Conservation (phyloP, 2,888 invertebrate species). For the Tachystola acroxantha region DNA sequence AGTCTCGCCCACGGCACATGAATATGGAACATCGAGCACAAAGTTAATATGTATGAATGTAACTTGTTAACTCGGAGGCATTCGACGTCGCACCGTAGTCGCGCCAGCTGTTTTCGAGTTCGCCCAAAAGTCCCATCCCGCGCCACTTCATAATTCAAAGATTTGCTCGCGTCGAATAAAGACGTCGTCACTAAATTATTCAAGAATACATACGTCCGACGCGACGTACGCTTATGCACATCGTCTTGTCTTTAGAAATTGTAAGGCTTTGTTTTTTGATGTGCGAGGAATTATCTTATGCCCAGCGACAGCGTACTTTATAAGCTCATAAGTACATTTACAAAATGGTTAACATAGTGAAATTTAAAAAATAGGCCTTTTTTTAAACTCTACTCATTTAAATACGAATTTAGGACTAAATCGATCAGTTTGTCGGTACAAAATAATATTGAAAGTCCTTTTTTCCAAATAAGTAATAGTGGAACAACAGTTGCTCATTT, state of each 20-base stretch:
- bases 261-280: no score
- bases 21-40: slow-evolving; percentile 53
- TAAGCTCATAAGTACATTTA: no score
- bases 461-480: no score
- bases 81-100: neutral
- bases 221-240: slow-evolving; percentile 8
- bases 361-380: no score
- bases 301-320: no score
- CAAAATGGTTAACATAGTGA: no score
- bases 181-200: slow-evolving; percentile 59
- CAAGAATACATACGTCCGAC: slow-evolving; percentile 27
- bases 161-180: slow-evolving; percentile 63
- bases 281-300: no score
- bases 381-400: no score
- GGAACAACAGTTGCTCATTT: no score
- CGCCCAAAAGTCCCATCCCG: slow-evolving; percentile 44
- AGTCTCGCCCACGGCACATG: slow-evolving; percentile 47
- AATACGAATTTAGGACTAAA: no score
- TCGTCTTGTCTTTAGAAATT: slow-evolving; percentile 14
- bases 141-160: slow-evolving; percentile 69
- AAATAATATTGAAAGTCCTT: no score
- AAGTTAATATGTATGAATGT: slow-evolving; percentile 73
- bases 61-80: slow-evolving; percentile 47
- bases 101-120: slow-evolving; percentile 34
- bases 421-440: no score